Evolutionary conservation across 2,888 invertebrate genomes (phyloP).

Genomic region (Malthinus seriepunctatus): DNA sequence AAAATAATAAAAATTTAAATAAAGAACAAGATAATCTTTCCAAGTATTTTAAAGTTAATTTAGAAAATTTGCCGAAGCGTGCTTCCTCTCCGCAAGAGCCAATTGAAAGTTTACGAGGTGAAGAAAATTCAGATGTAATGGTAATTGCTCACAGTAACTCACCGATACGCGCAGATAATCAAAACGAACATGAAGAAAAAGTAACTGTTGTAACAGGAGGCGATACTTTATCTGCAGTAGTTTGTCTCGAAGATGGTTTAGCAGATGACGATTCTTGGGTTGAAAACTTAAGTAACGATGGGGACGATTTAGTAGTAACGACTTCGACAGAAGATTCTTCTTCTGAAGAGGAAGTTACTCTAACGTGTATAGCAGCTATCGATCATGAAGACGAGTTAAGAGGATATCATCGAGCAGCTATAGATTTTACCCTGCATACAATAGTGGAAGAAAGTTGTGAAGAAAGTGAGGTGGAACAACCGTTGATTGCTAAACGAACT

Average conservation of each 20-base stretch:
- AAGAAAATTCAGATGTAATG: slow-evolving; percentile 35
- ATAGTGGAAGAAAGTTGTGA: slow-evolving; percentile 95
- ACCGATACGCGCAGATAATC: slow-evolving; percentile 39
- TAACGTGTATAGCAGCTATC: slow-evolving; percentile 57
- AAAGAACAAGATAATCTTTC: slow-evolving; percentile 46
- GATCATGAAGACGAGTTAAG: slow-evolving; percentile 82
- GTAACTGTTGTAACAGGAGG: slow-evolving; percentile 72
- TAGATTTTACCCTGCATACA: slow-evolving; percentile 90
- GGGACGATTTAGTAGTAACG: slow-evolving; percentile 67
- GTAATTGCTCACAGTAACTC: slow-evolving; percentile 36
- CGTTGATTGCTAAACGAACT: slow-evolving; percentile 59
- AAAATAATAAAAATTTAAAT: slow-evolving; percentile 26
- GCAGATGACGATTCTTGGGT: slow-evolving; percentile 93
- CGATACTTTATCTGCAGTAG: slow-evolving; percentile 71
- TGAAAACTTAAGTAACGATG: slow-evolving; percentile 82
- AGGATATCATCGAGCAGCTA: slow-evolving; percentile 79
- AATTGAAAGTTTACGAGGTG: slow-evolving; percentile 22
- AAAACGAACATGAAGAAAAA: slow-evolving; percentile 52
- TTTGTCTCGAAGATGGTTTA: slow-evolving; percentile 81
- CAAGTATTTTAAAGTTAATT: slow-evolving; percentile 54
- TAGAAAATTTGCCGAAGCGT: slow-evolving; percentile 44
- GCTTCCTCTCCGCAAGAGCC: slow-evolving; percentile 34
- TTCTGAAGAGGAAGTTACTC: slow-evolving; percentile 68
- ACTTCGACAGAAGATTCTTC: slow-evolving; percentile 68
- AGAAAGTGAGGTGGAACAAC: slow-evolving; percentile 83